Conservation (phyloP, 2,797 vertebrate genomes). For the Acipenser oxyrinchus region DNA sequence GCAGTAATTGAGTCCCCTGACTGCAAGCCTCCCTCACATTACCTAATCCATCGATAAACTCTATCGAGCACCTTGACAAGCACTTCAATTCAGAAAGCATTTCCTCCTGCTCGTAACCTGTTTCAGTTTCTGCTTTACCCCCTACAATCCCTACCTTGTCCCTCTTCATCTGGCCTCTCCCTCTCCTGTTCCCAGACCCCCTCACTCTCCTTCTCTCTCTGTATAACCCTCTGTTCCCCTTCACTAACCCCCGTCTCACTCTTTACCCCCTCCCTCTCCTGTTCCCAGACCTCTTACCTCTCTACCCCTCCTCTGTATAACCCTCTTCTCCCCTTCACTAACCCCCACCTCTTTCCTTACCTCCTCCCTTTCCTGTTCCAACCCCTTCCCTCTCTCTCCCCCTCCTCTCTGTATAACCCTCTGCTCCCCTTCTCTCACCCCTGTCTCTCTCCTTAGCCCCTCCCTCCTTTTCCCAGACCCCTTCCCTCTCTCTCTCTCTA, state of each 20-base stretch:
- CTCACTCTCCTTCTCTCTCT: constrained; percentile 7
- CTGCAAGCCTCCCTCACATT: too few species aligned
- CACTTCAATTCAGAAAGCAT: too few species aligned
- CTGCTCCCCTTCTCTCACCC: not conserved
- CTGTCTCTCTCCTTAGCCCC: not conserved
- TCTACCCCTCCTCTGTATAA: constrained; percentile 6
- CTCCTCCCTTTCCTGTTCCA: not conserved
- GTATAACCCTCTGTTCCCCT: constrained; percentile 9
- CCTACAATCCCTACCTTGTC: too few species aligned
- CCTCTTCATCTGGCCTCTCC: not conserved
- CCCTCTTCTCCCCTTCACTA: constrained; percentile 16
- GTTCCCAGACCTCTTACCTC: not conserved
- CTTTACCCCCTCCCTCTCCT: constrained; percentile 2
- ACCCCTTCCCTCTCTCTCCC: not conserved
- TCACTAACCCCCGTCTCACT: too few species aligned
- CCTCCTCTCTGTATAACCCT: not conserved
- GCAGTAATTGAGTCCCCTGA: too few species aligned
- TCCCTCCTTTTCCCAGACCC: constrained; percentile 1
- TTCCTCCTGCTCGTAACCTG: too few species aligned
- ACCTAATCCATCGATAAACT: too few species aligned
- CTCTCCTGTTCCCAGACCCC: constrained; percentile 29
- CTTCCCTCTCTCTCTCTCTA: constrained; percentile 31
- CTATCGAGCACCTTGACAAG: too few species aligned
- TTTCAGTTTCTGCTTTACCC: too few species aligned
- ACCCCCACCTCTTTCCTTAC: constrained; percentile 7